Base-by-base conservation (phyloP, 2,888 invertebrate genomes). In the Sphaerophoria taeniata region DNA sequence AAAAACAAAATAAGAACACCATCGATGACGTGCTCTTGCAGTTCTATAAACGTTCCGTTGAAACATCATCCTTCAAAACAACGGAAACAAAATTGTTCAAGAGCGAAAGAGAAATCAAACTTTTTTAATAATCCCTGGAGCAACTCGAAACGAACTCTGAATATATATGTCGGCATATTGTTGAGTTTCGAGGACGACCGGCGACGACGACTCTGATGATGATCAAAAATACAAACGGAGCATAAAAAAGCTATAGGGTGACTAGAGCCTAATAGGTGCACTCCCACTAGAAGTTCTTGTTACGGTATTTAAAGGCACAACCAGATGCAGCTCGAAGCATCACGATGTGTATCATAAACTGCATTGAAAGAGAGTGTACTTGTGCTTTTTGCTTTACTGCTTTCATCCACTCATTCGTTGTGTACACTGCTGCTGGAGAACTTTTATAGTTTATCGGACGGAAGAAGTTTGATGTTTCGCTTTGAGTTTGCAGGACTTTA, bases 401-500 rank as follows among this genome's bases (percentile, higher is more conserved):
- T 24, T 24, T 24, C 24, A 24, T 2, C 24, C 24, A 24, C 24
- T 24, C 24, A 24, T 24, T 24, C 24, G 2, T 24, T 24, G 24
- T 24, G 24, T 24, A 24, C 14, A 34, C 34, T 34, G n/a, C 4
- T n/a, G 4, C 33, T n/a, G 34, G 34, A 56, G 56, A 14, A 34
- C 56, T 34, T 56, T 58, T 58, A 36, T 36, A 58, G 34, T 58
- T 58, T 36, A 14, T 58, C 34, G 56, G 36, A 36, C 14, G 36
- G 56, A 58, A 14, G 16, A 58, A 58, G 56, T 58, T 58, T 58
- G 36, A 58, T 58, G 56, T 58, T 58, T 58, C 36, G 34, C 56
- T 58, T 58, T 58, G 56, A 36, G 56, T 58, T 58, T 4, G 11
- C 16, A 58, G 34, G 36, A 36, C 56, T 58, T 14, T 58, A 58